A percentile compares a stretch with the other conserved stretches of the same genome.
These are phyloP conservation scores for Cyprinella venusta DNA, from an alignment of 2,797 vertebrate genomes.

Conservation along the genomic window DNA sequence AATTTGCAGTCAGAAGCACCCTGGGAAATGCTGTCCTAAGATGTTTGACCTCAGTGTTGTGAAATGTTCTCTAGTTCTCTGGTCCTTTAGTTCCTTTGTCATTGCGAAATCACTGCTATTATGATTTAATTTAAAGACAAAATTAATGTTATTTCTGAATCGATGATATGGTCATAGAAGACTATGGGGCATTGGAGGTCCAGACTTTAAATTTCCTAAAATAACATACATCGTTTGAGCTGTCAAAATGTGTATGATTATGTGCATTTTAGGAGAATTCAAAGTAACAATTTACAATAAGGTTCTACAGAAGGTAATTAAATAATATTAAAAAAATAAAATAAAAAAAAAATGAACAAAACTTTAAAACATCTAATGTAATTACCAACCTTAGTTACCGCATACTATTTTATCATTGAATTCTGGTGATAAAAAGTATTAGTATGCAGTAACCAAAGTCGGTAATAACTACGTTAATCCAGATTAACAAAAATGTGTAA, in stretches of 20 bases:
- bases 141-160: constrained; percentile 39
- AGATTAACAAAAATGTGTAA: neutral
- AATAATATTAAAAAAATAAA: neutral
- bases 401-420: neutral
- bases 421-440: no score
- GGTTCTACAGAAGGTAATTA: neutral
- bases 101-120: constrained; percentile 55
- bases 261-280: neutral
- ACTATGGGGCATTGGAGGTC: neutral
- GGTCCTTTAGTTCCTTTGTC: constrained; percentile 65
- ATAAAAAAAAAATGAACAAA: neutral
- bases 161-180: constrained; percentile 12
- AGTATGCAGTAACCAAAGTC: no score
- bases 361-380: neutral
- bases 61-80: constrained; percentile 54
- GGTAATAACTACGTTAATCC: neutral
- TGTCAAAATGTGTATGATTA: neutral
- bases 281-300: neutral
- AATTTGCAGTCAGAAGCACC: constrained; percentile 64
- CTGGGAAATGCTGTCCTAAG: constrained; percentile 75
- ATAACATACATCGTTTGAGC: neutral
- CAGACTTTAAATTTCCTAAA: constrained; percentile 1
- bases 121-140: constrained; percentile 38
- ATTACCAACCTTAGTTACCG: no score
- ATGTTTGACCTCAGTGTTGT: constrained; percentile 67